phyloP scores from a whole-genome alignment of 2,797 vertebrate genomes.

The Gallinago nigripennis region DNA sequence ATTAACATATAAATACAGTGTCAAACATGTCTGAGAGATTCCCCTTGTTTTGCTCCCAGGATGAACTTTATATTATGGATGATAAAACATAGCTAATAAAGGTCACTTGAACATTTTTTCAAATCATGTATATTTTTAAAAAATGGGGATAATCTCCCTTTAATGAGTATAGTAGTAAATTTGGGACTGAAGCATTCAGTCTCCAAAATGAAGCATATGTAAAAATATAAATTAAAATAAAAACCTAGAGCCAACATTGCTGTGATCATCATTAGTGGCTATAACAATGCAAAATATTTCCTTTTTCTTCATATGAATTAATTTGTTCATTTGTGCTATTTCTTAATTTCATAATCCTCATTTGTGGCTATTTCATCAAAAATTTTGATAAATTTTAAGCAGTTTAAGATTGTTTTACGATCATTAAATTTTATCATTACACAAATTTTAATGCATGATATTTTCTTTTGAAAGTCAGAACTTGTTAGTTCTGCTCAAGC shows the following conservation, averaged over 20 bases:
- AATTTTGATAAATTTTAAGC: background rate
- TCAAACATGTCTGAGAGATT: background rate
- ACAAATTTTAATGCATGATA: background rate
- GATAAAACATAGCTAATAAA: background rate
- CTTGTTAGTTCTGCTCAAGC: background rate
- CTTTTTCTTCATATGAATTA: background rate
- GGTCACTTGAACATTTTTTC: background rate
- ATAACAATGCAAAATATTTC: background rate
- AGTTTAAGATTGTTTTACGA: background rate
- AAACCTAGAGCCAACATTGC: background rate
- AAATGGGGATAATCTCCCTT: background rate
- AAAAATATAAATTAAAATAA: background rate
- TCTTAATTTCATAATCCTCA: background rate
- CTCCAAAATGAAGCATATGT: background rate
- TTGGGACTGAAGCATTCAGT: background rate
- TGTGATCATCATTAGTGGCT: background rate
- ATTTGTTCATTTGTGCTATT: background rate
- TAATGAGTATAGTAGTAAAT: background rate
- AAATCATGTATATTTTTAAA: background rate
- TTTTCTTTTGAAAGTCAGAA: background rate
- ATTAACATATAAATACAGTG: background rate
- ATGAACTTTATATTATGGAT: background rate
- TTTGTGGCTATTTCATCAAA: background rate
- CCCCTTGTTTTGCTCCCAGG: background rate
- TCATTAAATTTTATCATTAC: background rate